phyloP scores from a whole-genome alignment of 2,888 invertebrate species.

The Epirrita christyi region DNA sequence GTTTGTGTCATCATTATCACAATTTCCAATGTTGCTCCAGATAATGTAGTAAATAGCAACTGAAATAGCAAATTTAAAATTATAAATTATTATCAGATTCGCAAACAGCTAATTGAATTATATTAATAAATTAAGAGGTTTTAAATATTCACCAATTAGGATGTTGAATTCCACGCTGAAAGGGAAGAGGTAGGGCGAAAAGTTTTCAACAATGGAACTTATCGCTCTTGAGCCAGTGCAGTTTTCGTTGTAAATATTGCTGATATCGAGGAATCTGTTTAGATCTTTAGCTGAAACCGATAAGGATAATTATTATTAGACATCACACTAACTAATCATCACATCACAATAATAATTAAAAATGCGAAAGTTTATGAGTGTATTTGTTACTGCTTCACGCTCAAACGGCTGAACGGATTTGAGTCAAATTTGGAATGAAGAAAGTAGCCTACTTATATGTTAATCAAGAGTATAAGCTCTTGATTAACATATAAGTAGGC shows the following conservation, averaged over 20 bases:
- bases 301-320: neutral
- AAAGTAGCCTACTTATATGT: too few species aligned
- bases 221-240: slow-evolving; percentile 78
- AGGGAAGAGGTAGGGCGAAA: slow-evolving; percentile 91
- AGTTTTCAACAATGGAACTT: slow-evolving; percentile 81
- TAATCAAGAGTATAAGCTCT: too few species aligned
- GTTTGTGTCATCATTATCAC: slow-evolving; percentile 68
- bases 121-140: too few species aligned
- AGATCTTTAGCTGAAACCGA: slow-evolving; percentile 26
- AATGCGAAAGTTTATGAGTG: too few species aligned
- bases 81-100: too few species aligned
- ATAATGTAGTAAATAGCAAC: slow-evolving; percentile 90
- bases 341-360: too few species aligned
- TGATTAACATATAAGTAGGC: too few species aligned
- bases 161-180: slow-evolving; percentile 93
- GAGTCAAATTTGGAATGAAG: too few species aligned
- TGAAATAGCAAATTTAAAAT: slow-evolving; percentile 51
- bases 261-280: slow-evolving; percentile 62
- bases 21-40: slow-evolving; percentile 89
- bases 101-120: too few species aligned
- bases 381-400: too few species aligned
- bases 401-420: too few species aligned
- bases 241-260: slow-evolving; percentile 65
- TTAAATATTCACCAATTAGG: slow-evolving; percentile 84
- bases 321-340: too few species aligned